A percentile compares a stretch with the other conserved stretches of the same genome.
phyloP scores from a whole-genome alignment of 2,888 invertebrate genomes.

The Pyrrhia umbra region DNA sequence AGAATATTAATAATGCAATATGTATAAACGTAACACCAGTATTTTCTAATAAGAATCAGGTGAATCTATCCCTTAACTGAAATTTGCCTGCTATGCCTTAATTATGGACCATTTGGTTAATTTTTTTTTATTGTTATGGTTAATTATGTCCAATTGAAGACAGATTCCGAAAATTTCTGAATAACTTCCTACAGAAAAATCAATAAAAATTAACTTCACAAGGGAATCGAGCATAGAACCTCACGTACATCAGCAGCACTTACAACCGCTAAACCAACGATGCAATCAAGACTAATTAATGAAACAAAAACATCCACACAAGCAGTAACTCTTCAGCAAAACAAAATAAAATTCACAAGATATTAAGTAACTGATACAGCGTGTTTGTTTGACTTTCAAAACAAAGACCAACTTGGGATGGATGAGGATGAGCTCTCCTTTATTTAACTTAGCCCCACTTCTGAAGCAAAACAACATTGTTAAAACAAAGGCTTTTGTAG shows the following conservation, averaged over 20 bases:
- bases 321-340: background rate
- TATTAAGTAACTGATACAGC: slow-evolving; percentile 17
- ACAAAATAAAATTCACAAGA: slow-evolving; percentile 35
- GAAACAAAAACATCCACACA: slow-evolving; percentile 7
- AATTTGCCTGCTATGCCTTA: too few relatives aligned
- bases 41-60: too few relatives aligned
- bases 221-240: too few relatives aligned
- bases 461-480: slow-evolving; percentile 39
- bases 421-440: slow-evolving; percentile 30
- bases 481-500: slow-evolving; percentile 41
- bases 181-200: too few relatives aligned
- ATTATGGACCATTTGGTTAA: too few relatives aligned
- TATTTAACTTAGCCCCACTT: slow-evolving; percentile 39
- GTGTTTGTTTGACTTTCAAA: slow-evolving; percentile 41
- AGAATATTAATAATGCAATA: too few relatives aligned
- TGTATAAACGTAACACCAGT: too few relatives aligned
- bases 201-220: too few relatives aligned
- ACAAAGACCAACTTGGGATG: slow-evolving; percentile 2
- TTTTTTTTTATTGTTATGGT: too few relatives aligned
- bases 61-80: too few relatives aligned
- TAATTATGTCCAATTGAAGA: background rate
- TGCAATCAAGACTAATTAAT: background rate
- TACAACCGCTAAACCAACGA: background rate
- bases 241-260: too few relatives aligned
- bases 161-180: too few relatives aligned